Evolutionary conservation across 64 coral and sea anemone genomes (phyloP).

Genomic region (Porites australiensis): DNA sequence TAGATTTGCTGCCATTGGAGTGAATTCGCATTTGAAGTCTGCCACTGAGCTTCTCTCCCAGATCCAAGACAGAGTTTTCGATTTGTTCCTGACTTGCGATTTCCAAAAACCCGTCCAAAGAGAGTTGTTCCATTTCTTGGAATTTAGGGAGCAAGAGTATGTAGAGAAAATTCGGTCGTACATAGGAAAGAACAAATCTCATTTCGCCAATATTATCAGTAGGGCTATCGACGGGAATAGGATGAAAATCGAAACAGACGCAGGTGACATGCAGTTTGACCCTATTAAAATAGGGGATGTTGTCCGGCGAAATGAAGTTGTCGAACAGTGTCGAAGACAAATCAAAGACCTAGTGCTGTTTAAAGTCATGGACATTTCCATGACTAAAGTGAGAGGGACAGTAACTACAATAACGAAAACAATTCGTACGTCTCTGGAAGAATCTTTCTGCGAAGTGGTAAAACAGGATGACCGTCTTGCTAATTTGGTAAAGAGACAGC

Average conservation of each 20-base stretch:
- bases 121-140: not conserved
- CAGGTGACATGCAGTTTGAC: slow-evolving; percentile 63
- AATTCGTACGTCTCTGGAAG: not conserved
- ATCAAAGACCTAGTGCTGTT: slow-evolving; percentile 62
- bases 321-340: slow-evolving; percentile 65
- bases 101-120: not conserved
- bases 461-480: slow-evolving; percentile 37
- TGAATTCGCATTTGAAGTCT: slow-evolving; percentile 30
- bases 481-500: slow-evolving; percentile 30
- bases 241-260: slow-evolving; percentile 3
- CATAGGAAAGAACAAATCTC: too few species aligned
- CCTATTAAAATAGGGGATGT: slow-evolving; percentile 60
- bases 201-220: not conserved
- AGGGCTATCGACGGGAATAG: not conserved
- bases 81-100: slow-evolving; percentile 45
- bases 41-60: not conserved
- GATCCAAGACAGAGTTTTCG: slow-evolving; percentile 64
- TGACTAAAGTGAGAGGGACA: not conserved
- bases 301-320: slow-evolving; percentile 69
- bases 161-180: not conserved
- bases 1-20: slow-evolving; percentile 41
- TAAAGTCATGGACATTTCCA: slow-evolving; percentile 33
- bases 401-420: not conserved
- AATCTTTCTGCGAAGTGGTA: not conserved
- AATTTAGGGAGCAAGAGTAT: slow-evolving; percentile 22